These are phyloP conservation scores for Apodemia duryi DNA, from an alignment of 2,888 invertebrate species.

Conservation along the genomic window DNA sequence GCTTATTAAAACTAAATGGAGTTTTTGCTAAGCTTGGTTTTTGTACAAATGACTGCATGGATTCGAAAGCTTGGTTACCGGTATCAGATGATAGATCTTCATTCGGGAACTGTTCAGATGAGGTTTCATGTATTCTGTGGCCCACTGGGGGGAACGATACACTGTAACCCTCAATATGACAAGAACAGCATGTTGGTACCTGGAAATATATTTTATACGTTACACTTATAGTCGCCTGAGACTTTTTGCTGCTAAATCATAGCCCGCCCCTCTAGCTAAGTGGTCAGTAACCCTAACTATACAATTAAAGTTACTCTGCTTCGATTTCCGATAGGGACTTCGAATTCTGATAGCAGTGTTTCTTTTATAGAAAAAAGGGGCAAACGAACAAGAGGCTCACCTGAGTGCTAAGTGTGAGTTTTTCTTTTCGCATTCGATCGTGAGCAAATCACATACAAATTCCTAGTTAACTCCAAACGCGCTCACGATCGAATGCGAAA, in stretches of 20 bases:
- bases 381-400: no score
- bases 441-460: no score
- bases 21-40: constrained; percentile 54
- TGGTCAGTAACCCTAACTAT: no score
- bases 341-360: no score
- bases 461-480: no score
- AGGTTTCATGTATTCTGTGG: constrained; percentile 70
- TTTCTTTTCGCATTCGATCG: no score
- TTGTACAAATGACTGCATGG: constrained; percentile 59
- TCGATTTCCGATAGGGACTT: no score
- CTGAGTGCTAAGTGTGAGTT: no score
- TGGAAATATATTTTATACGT: constrained; percentile 41
- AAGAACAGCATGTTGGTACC: constrained; percentile 90
- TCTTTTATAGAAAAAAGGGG: no score
- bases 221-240: neutral
- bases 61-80: constrained; percentile 67
- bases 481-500: no score
- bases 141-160: constrained; percentile 83
- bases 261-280: no score
- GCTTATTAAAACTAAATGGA: constrained; percentile 54
- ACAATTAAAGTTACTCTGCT: no score
- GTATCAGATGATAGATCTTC: constrained; percentile 73
- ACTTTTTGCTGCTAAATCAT: neutral
- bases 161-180: constrained; percentile 88
- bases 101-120: constrained; percentile 78